Percentiles rank a stretch among this genome's conserved stretches.
Conservation (phyloP, 2,888 invertebrate species). For the Teinopalpus imperialis region DNA sequence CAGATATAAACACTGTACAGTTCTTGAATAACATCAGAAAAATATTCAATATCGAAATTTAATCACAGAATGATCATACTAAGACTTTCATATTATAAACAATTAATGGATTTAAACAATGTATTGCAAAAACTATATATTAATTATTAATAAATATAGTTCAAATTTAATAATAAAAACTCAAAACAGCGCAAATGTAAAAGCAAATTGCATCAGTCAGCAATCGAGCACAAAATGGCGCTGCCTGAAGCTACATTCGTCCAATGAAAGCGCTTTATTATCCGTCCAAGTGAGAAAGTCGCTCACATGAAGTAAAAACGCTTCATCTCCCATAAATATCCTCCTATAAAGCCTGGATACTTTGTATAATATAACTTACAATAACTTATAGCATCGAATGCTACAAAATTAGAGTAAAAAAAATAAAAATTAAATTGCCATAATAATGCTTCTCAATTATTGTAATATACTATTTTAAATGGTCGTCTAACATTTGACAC, state of each 20-base stretch:
- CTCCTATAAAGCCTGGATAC: too few species aligned
- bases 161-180: slow-evolving; percentile 20
- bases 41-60: too few species aligned
- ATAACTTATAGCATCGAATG: too few species aligned
- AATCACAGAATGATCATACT: too few species aligned
- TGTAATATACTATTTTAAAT: slow-evolving; percentile 7
- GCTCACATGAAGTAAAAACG: background rate
- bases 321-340: too few species aligned
- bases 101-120: too few species aligned
- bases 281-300: slow-evolving; percentile 43
- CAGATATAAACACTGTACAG: too few species aligned
- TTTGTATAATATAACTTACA: too few species aligned
- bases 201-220: slow-evolving; percentile 69
- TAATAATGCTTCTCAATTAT: too few species aligned
- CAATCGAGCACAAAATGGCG: slow-evolving; percentile 75
- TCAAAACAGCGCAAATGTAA: slow-evolving; percentile 43
- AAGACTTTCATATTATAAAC: background rate
- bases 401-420: background rate
- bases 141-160: background rate
- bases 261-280: slow-evolving; percentile 74
- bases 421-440: too few species aligned
- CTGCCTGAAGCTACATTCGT: slow-evolving; percentile 46
- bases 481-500: slow-evolving; percentile 17
- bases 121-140: background rate
- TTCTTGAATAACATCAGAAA: too few species aligned